Conservation (phyloP, 2,888 invertebrate species). For the Synanthedon vespiformis region DNA sequence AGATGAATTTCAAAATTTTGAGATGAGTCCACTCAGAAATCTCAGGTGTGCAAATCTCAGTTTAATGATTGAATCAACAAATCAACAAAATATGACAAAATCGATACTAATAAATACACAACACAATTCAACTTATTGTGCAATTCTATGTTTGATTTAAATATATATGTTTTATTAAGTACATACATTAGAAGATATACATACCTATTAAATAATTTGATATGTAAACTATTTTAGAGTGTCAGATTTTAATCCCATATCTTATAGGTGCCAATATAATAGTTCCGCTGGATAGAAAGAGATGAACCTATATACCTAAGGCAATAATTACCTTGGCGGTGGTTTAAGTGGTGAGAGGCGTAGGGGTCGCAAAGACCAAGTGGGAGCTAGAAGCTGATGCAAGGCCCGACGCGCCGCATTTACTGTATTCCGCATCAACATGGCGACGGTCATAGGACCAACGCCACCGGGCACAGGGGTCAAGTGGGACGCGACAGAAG, state of each 20-base stretch:
- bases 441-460: conserved; percentile 99
- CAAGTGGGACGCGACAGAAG: conserved; percentile 84
- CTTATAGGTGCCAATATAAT: no score
- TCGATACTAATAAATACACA: no score
- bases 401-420: conserved; percentile 79
- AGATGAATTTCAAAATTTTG: conserved; percentile 5
- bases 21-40: background rate
- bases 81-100: no score
- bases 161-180: no score
- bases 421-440: conserved; percentile 96
- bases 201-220: no score
- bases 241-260: no score
- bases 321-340: conserved; percentile 80
- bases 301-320: background rate
- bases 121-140: no score
- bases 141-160: no score
- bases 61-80: no score
- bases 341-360: conserved; percentile 75
- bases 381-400: conserved; percentile 63
- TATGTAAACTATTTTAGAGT: no score
- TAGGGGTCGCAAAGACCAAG: conserved; percentile 80
- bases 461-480: conserved; percentile 98
- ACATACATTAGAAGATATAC: no score
- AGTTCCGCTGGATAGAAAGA: background rate
- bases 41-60: background rate